Evolutionary conservation across 2,888 invertebrate species (phyloP).

Genomic region (Cryptocephalus primarius): DNA sequence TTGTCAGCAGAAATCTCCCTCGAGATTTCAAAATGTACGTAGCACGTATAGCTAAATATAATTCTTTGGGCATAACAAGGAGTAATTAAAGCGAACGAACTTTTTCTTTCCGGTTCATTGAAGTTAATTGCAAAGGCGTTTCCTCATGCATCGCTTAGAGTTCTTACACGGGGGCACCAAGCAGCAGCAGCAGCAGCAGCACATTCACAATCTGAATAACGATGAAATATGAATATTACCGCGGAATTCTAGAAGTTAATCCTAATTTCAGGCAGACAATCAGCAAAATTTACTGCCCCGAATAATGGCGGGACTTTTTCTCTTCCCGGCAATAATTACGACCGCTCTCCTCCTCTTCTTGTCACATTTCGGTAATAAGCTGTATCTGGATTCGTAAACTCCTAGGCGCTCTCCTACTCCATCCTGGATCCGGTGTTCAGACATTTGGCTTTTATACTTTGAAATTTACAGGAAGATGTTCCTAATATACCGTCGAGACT

Average conservation of each 20-base stretch:
- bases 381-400: constrained; percentile 17
- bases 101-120: no score
- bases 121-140: neutral
- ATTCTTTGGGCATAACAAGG: no score
- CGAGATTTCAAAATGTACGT: no score
- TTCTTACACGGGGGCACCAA: neutral
- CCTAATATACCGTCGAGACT: constrained; percentile 23
- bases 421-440: constrained; percentile 14
- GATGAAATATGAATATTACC: constrained; percentile 1
- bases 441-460: constrained; percentile 18
- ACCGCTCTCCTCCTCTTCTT: constrained; percentile 1
- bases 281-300: neutral
- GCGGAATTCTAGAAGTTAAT: neutral
- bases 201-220: neutral
- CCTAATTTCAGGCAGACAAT: constrained; percentile 1
- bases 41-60: no score
- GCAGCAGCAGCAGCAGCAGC: neutral
- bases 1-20: no score
- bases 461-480: constrained; percentile 20
- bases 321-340: neutral
- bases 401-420: constrained; percentile 7
- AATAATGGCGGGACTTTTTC: neutral
- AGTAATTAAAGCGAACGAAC: no score
- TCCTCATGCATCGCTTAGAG: neutral
- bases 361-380: constrained; percentile 16